phyloP scores from a whole-genome alignment of 92 coral and sea anemone genomes.

The Ricordea florida region DNA sequence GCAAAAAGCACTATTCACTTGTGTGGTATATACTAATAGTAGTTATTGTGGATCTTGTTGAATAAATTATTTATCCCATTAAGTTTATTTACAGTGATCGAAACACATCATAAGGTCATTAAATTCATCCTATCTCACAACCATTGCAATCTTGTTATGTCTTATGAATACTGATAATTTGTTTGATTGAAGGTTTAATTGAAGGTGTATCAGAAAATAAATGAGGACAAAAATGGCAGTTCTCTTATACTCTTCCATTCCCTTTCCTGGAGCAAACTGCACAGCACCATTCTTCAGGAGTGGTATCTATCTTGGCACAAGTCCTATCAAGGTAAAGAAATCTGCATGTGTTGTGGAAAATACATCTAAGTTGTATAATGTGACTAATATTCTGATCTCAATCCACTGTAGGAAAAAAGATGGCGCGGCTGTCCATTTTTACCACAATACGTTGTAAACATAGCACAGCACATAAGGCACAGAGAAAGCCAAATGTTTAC shows the following conservation, averaged over 20 bases:
- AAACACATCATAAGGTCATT: not conserved
- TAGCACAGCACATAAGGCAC: conserved; percentile 3
- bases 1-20: not conserved
- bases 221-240: conserved; percentile 17
- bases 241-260: conserved; percentile 26
- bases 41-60: not conserved
- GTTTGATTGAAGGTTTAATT: conserved; percentile 13
- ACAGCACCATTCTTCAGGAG: conserved; percentile 23
- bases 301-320: conserved; percentile 20
- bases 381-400: conserved; percentile 9
- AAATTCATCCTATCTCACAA: conserved; percentile 1
- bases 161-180: conserved; percentile 7
- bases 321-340: conserved; percentile 17
- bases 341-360: conserved; percentile 20
- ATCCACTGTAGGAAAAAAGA: not conserved
- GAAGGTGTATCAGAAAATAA: not conserved
- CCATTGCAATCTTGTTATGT: conserved; percentile 3
- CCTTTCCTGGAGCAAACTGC: conserved; percentile 25
- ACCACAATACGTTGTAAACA: too few species aligned
- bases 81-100: not conserved
- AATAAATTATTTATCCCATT: not conserved
- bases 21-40: not conserved
- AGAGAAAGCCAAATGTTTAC: not conserved
- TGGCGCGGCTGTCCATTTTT: not conserved
- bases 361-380: not conserved